These are phyloP conservation scores for Ceratotherium simum DNA, from an alignment of 2,113 vertebrate genomes.

Conservation along the genomic window DNA sequence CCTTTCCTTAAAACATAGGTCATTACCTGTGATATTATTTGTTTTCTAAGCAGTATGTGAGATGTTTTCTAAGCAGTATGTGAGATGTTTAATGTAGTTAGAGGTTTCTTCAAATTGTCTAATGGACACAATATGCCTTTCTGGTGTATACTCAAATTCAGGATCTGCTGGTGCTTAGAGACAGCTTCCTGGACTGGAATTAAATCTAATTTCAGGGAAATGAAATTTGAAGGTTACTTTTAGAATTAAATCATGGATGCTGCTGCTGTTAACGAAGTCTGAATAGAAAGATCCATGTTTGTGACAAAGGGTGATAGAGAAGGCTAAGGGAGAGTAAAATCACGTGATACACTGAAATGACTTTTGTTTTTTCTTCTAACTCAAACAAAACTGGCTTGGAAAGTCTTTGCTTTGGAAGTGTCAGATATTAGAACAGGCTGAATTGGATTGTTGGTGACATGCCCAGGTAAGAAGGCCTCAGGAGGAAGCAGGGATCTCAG, in stretches of 20 bases:
- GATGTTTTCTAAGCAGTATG: conserved; percentile 1
- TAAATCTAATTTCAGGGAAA: conserved; percentile 75
- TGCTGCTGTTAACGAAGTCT: conserved; percentile 30
- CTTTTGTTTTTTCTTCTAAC: conserved; percentile 74
- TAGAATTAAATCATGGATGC: conserved; percentile 60
- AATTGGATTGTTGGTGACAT: neutral
- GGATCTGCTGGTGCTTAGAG: conserved; percentile 43
- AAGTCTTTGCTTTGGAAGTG: conserved; percentile 92
- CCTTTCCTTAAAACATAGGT: conserved; percentile 27
- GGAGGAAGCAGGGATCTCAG: neutral
- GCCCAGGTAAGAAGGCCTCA: neutral
- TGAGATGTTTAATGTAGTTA: conserved; percentile 65
- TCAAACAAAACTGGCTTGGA: conserved; percentile 80
- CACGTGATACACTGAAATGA: conserved; percentile 42
- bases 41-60: neutral
- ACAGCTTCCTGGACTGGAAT: conserved; percentile 68
- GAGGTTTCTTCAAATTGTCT: conserved; percentile 71
- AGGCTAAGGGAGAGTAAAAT: neutral
- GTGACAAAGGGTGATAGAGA: neutral
- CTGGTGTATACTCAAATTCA: conserved; percentile 20
- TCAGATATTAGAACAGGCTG: neutral
- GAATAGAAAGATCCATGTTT: neutral
- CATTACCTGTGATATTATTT: conserved; percentile 32
- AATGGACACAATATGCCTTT: conserved; percentile 56
- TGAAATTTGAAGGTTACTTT: conserved; percentile 60